These are phyloP conservation scores for Cryptotis parvus DNA, from an alignment of 2,113 vertebrate species.

Conservation along the genomic window DNA sequence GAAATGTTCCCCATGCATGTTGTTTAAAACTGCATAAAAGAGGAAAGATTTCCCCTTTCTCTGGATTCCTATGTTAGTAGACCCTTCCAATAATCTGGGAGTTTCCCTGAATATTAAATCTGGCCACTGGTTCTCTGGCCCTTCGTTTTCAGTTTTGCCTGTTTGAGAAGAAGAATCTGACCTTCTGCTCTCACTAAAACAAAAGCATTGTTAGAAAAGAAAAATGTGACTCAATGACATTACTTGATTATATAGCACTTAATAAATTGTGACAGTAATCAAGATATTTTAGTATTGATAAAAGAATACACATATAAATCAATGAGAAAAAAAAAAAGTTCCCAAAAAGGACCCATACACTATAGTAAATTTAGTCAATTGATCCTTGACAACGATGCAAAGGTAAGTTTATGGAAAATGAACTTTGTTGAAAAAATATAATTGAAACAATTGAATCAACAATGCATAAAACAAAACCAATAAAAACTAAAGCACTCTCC, in stretches of 20 bases:
- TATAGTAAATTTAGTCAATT: not conserved
- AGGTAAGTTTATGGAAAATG: constrained; percentile 1
- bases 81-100: no score
- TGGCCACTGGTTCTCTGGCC: no score
- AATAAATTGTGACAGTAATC: not conserved
- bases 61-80: no score
- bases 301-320: not conserved
- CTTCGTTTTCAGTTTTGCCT: no score
- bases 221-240: not conserved
- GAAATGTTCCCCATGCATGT: no score
- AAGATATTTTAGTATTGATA: not conserved
- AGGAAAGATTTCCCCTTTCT: no score
- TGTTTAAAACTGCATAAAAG: no score
- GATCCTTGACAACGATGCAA: not conserved
- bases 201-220: not conserved
- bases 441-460: not conserved
- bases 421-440: constrained; percentile 1
- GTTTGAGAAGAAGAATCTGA: no score
- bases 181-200: no score
- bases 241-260: not conserved
- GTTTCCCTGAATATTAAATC: no score
- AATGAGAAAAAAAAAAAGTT: not conserved
- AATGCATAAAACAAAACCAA: not conserved
- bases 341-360: no score
- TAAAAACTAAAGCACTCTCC: not conserved